Base-by-base conservation (phyloP, 2,888 invertebrate genomes). In the Lithophane ornitopus region DNA sequence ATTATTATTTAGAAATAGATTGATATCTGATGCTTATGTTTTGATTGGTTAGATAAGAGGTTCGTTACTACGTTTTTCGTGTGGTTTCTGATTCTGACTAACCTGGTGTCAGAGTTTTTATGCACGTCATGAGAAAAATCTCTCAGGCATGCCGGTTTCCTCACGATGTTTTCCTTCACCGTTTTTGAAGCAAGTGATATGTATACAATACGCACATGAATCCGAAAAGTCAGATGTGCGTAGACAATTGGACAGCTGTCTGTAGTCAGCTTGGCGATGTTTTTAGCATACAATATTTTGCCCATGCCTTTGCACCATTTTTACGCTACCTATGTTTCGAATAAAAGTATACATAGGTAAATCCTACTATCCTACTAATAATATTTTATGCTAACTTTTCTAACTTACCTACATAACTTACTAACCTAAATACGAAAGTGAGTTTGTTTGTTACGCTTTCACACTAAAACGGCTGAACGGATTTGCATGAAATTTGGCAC, bases 1-100 rank as follows among this genome's bases (percentile, higher is more conserved):
- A 78, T 83, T 65, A 52, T 41, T 66, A 34, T 66, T 59, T 66
- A 54, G 46, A 63, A 22, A 70, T 70, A 79, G 54, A 69, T 14
- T 19, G 58, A n/a, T 59, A 54, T 59, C 22, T 56, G 58, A 34
- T 66, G n/a, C 19, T 52, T 44, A 49, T 44, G 54, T 34, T 68
- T 65, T 41, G 58, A 66, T 82, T 69, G 41, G 34, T 39, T 49
- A 22, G 46, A 34, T 82, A 67, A 22, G 28, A 8, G 62, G 62
- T 81, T 67, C 62, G 41, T 74, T 58, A 74, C 28, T 74, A 52
- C 6, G 0, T 34, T 34, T 34, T 34, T 34, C 34, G 34, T 34
- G 34, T 34, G 34, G 34, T 34, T 34, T 34, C 6, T 34, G 34
- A 34, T 34, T 34, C 6, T 34, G 34, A 34, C 34, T 34, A 34